Conservation (phyloP, 2,113 vertebrate species). For the Apodemus sylvaticus region DNA sequence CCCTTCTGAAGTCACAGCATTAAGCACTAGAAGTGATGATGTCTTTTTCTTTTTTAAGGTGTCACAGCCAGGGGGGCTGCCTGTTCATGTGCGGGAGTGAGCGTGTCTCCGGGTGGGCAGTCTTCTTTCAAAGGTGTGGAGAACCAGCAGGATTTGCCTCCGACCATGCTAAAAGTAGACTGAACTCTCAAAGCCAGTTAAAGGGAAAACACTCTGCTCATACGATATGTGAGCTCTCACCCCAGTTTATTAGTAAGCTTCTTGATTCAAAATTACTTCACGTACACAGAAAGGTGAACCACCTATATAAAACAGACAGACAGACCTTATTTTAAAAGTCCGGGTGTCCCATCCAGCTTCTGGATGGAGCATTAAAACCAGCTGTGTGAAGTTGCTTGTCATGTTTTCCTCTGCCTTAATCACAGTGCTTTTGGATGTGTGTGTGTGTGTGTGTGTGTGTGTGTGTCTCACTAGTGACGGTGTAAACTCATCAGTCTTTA, state of each 20-base stretch:
- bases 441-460: no score
- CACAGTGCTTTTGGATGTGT: neutral
- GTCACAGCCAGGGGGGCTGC: neutral
- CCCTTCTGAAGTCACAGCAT: neutral
- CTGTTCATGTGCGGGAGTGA: neutral
- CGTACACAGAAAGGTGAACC: neutral
- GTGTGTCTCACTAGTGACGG: neutral
- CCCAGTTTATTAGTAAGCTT: neutral
- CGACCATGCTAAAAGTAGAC: neutral
- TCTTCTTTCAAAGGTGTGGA: neutral
- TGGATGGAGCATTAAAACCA: neutral
- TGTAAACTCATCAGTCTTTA: neutral
- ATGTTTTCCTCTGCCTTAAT: neutral
- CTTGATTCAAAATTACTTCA: conserved; percentile 7
- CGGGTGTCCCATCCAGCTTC: neutral
- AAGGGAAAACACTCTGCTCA: neutral
- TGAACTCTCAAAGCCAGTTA: conserved; percentile 28
- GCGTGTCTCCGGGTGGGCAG: neutral
- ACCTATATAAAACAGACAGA: neutral
- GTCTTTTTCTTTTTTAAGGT: neutral
- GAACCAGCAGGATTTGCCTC: neutral
- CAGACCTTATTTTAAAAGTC: neutral
- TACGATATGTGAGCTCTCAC: neutral
- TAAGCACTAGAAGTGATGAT: neutral
- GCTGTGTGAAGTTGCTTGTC: neutral